Evolutionary conservation across 1,140 invertebrate genomes (phyloP), one percentile per base, ranked within the genome.

Genomic region (Temnothorax nylanderi): DNA sequence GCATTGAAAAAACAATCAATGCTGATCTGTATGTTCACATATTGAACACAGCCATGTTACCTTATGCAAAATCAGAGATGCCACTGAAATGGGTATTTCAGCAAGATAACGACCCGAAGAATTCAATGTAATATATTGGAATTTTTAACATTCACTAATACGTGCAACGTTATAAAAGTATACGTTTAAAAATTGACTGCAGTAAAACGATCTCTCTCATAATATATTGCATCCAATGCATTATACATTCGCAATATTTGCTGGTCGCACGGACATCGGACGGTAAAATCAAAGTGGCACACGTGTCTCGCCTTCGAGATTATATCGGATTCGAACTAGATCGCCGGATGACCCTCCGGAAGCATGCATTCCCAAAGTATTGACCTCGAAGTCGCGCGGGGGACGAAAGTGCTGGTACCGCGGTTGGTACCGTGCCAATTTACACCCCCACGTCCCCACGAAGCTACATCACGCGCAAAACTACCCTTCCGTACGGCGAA

Each of bases 381-480:
- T 58, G 82, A 77, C 64, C 76, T 89, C 64, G 85, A 90, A 71
- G 49, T 62, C 80, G n/a, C 49, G 41, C 64, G 13, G 62, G 60
- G 82, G 75, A 69, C 84, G 86, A 80, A 87, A 88, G 87, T 88
- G 51, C 86, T 92, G 90, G 92, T 90, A 93, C 93, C 91, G 91
- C 69, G 85, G 81, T 89, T 93, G 90, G 92, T 90, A 93, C 92
- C 87, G 85, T 82, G 71, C 54, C 80, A 89, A 85, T 92, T 89
- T 87, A 69, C 88, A 88, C 86, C 72, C 84, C 67, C 54, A 86
- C 62, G 76, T 88, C 49, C 64, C 91, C 76, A 87, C 87, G 41
- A 91, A 67, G 60, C 34, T 82, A 92, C 76, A 92, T 90, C 91
- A 91, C 91, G 87, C 88, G 82, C 86, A 85, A 81, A 81, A 87